Evolutionary conservation across 2,113 vertebrate species (phyloP), one percentile per base, ranked within the genome.

Genomic region (Protomyctophum bolini): DNA sequence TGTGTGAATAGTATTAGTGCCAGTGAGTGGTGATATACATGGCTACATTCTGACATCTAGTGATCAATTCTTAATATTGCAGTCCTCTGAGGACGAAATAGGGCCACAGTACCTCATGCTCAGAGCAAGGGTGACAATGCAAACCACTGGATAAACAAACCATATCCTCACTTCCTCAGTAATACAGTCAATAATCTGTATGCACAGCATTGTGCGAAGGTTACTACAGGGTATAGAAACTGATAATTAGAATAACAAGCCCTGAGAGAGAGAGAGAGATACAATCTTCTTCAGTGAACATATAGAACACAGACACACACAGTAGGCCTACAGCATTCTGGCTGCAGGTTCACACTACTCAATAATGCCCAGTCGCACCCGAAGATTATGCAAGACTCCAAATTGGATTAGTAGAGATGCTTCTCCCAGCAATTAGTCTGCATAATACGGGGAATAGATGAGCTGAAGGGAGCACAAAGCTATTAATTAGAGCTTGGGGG

Each of bases 401-500:
- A 85, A 87, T 87, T 86, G 83, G 83, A 87, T 88, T 90, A 90
- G 54, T 58, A 47, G 62, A 81, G 78, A 83, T 72, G 67, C 58
- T 76, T 75, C 68, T 82, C 76, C 70, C 72, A 55, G 75, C 76
- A 87, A 86, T 87, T 85, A 83, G 80, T 86, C 66, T 51, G 70
- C 12, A 8, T 41, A 52, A 41, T 52, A 60, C 14, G 60, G 68
- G 65, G 65, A 81, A 65, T 73, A 80, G 80, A 84, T 63, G 80
- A 80, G 82, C 66, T 68, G 72, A 77, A 87, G 67, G 81, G 70
- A 83, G 75, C 81, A 80, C 74, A 86, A 46, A 83, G 83, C 78
- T 80, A 77, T 85, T 87, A 84, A 86, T 88, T 83, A 84, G 71
- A 69, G 77, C 67, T 48, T 14, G 54, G n/a, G 15, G 57, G n/a